Percentiles rank a stretch among this genome's conserved stretches.
Conservation (phyloP, 1,140 invertebrate species). For the Drosophila azteca region DNA sequence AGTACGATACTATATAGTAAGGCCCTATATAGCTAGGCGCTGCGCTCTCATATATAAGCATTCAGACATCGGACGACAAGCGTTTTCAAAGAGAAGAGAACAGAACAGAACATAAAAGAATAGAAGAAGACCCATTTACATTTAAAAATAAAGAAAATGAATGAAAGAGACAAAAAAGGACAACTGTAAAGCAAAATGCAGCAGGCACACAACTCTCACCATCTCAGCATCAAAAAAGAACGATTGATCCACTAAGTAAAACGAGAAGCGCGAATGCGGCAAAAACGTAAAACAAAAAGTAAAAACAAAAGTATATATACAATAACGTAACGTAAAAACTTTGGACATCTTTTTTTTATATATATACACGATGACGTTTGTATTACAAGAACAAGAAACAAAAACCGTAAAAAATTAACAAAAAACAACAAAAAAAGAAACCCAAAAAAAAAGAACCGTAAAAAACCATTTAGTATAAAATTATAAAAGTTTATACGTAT, state of each 20-base stretch:
- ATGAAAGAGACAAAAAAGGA: constrained; percentile 40
- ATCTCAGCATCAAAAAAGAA: constrained; percentile 55
- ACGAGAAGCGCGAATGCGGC: constrained; percentile 27
- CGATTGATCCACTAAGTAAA: constrained; percentile 74
- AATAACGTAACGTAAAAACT: constrained; percentile 81
- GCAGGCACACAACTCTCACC: constrained; percentile 38
- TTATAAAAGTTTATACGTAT: constrained; percentile 83
- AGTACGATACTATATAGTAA: constrained; percentile 79
- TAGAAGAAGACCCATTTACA: constrained; percentile 55
- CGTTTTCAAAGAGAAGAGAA: constrained; percentile 15
- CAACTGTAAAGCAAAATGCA: constrained; percentile 70
- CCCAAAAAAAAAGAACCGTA: constrained; percentile 55
- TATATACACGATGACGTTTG: constrained; percentile 73
- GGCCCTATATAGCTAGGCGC: constrained; percentile 71
- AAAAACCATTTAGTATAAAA: constrained; percentile 82
- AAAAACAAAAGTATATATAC: constrained; percentile 71
- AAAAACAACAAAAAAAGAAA: constrained; percentile 8
- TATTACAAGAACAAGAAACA: constrained; percentile 61
- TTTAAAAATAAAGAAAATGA: too few relatives aligned
- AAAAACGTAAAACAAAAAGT: constrained; percentile 17
- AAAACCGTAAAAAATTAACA: constrained; percentile 42
- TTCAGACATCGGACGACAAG: constrained; percentile 62
- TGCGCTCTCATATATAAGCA: constrained; percentile 79
- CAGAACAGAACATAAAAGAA: too few relatives aligned
- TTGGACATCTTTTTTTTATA: constrained; percentile 83